Evolutionary conservation across 2,888 invertebrate genomes (phyloP), one percentile per base, ranked within the genome.

Genomic region (Melinaea marsaeus): DNA sequence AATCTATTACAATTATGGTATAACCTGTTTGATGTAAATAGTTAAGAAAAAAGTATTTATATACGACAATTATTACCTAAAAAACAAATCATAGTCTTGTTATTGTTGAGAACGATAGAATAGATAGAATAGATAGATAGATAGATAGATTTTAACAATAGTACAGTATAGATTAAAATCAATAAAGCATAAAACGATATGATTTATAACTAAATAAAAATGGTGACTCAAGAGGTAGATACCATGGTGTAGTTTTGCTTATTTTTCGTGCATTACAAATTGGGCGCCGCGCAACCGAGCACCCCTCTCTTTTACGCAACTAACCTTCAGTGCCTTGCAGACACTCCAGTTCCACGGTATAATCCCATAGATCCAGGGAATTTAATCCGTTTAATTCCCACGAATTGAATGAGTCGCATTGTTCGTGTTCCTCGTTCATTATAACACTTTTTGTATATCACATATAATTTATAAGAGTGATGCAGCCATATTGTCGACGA

Each of bases 351-450:
- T 96, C 96, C 74, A 96, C 95, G 57, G 95, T 94, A 81, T 96
- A 96, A 92, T 96, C 96, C 96, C 96, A 96, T 76, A 94, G 93
- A 81, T 96, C 96, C 83, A 96, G 85, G 60, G 95, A 95, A 78
- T 93, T 94, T 72, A 94, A 85, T 67, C 92, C 91, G 79, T 88
- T 91, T 74, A 89, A 79, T 80, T 91, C 91, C 91, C 91, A 91
- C 11, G 90, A 89, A 79, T 87, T 90, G 71, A 90, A 78, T 65
- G 88, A 88, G 69, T 90, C 90, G 69, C 84, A 79, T 71, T 83
- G 84, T 71, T 91, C 88, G 70, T 84, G 83, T 73, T 88, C 90
- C 74, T 90, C 91, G 74, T 76, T 83, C 91, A 91, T 91, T 70
- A 76, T 76, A 70, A 68, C 74, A 75, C 70, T 67, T 72, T 72